A percentile compares a stretch with the other conserved stretches of the same genome.
Evolutionary conservation across 2,888 invertebrate genomes (phyloP).

Genomic region (Coelopa pilipes): DNA sequence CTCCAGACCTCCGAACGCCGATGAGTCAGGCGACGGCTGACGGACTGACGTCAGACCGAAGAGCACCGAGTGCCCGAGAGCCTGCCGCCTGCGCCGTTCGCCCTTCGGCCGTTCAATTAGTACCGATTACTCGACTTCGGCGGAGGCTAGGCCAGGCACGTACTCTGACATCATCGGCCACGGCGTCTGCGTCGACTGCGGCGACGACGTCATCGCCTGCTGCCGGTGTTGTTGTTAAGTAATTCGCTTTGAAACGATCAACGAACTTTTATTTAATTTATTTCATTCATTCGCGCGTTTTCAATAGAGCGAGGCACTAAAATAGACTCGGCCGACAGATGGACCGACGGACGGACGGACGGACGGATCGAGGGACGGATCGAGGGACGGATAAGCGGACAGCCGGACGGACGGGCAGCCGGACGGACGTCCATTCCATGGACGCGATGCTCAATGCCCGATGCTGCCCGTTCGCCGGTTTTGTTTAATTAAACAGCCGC

Average conservation of each 20-base stretch:
- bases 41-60: no score
- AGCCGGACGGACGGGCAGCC: neutral
- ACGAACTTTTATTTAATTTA: conserved; percentile 34
- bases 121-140: no score
- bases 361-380: no score
- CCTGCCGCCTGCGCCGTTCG: no score
- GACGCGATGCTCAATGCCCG: neutral
- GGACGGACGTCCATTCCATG: no score
- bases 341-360: neutral
- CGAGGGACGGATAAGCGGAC: no score
- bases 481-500: conserved; percentile 7
- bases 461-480: neutral
- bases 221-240: neutral
- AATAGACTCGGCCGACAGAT: neutral
- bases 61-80: no score
- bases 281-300: conserved; percentile 27
- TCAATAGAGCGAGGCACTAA: conserved; percentile 13
- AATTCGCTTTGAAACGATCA: conserved; percentile 23
- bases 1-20: no score
- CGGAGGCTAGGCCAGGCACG: no score
- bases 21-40: no score
- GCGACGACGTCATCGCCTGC: conserved; percentile 1
- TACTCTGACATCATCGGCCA: conserved; percentile 15
- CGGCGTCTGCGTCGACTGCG: neutral
- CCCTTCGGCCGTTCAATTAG: no score